Percentiles rank a stretch among this genome's conserved stretches.
Conservation (phyloP, 2,888 invertebrate genomes). For the Falcaria lacertinaria region DNA sequence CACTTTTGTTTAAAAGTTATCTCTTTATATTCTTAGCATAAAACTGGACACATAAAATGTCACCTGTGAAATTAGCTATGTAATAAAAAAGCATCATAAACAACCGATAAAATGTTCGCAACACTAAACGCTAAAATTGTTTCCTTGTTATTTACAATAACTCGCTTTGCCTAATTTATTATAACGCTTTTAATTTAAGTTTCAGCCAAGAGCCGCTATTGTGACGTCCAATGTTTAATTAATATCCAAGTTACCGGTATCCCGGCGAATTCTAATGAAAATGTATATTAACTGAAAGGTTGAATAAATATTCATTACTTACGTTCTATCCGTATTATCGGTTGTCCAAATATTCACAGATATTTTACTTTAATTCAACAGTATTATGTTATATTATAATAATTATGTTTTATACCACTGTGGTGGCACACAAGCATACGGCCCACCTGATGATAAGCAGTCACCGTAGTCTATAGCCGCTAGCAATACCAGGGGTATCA, state of each 20-base stretch:
- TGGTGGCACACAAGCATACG: too few species aligned
- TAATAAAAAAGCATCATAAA: background rate
- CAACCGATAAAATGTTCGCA: background rate
- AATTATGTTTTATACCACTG: too few species aligned
- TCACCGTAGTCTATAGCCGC: too few species aligned
- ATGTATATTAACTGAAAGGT: constrained; percentile 41
- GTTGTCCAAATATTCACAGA: background rate
- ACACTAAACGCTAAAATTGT: constrained; percentile 39
- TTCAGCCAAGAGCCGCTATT: constrained; percentile 40
- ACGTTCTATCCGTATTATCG: background rate
- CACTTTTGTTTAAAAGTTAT: too few species aligned
- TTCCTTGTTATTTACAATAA: constrained; percentile 53
- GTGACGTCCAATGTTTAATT: constrained; percentile 46
- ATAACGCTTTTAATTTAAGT: constrained; percentile 54
- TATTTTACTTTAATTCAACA: background rate
- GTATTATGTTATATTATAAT: too few species aligned
- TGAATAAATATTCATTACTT: constrained; percentile 21
- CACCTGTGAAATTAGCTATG: too few species aligned
- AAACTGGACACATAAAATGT: too few species aligned
- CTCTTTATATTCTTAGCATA: too few species aligned
- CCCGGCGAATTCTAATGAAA: constrained; percentile 29
- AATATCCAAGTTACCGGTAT: constrained; percentile 30
- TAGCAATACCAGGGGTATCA: too few species aligned
- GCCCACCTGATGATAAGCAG: too few species aligned
- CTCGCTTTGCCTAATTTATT: constrained; percentile 55